phyloP scores from a whole-genome alignment of 2,113 vertebrate species.

The Atlantisia rogersi region DNA sequence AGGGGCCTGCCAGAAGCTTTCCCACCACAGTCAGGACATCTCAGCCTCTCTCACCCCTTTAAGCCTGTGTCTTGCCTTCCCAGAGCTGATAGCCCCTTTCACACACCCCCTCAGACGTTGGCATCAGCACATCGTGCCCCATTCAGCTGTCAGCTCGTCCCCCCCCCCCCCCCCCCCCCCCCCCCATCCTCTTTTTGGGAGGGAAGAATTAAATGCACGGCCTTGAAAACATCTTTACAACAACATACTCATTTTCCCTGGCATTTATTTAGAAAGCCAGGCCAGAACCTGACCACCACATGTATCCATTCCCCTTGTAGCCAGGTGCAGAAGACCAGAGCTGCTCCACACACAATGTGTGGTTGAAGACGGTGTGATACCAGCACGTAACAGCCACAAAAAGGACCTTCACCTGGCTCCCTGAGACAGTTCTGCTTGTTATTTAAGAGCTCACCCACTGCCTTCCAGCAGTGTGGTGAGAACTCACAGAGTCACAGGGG shows the following conservation, averaged over 20 bases:
- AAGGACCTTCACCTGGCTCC: no score
- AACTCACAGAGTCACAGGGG: no score
- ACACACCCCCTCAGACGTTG: neutral
- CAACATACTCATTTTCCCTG: neutral
- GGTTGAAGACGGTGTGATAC: no score
- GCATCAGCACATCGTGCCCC: neutral
- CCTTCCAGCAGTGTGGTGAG: no score
- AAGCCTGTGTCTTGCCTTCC: constrained; percentile 35
- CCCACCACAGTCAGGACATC: constrained; percentile 67
- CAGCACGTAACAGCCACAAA: no score
- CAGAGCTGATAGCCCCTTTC: constrained; percentile 51
- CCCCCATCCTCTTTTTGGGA: neutral
- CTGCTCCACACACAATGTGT: no score
- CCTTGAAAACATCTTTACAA: neutral
- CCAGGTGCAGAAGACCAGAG: neutral
- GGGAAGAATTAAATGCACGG: neutral
- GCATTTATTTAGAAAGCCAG: neutral
- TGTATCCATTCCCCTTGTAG: neutral
- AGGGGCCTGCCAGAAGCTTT: constrained; percentile 79
- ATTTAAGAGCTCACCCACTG: no score
- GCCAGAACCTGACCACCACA: neutral
- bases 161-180: neutral
- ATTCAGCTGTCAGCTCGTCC: constrained; percentile 3
- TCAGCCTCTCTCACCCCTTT: constrained; percentile 74
- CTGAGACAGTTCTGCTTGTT: no score